These are phyloP conservation scores for Dromaius novaehollandiae DNA, from an alignment of 2,113 vertebrate genomes.

Conservation along the genomic window DNA sequence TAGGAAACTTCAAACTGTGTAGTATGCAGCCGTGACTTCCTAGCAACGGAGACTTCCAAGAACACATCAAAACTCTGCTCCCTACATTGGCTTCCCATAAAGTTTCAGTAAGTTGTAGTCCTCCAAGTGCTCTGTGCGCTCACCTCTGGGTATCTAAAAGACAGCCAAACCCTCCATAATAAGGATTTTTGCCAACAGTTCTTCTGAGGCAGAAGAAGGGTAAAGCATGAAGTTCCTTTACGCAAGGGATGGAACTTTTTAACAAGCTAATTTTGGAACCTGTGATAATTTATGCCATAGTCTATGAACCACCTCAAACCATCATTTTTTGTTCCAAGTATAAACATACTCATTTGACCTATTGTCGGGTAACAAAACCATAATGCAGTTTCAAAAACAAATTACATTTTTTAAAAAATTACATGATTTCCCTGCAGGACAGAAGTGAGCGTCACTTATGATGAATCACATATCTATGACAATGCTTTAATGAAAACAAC, in stretches of 20 bases:
- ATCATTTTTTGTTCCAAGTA: not conserved
- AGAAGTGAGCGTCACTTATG: not conserved
- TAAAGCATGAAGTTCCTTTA: not conserved
- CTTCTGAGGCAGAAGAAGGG: not conserved
- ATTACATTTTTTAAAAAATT: not conserved
- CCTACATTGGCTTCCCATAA: not conserved
- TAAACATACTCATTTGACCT: conserved; percentile 14
- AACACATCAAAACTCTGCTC: not conserved
- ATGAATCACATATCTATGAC: not conserved
- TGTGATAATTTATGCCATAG: conserved; percentile 11
- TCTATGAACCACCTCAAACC: not conserved
- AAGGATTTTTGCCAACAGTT: not conserved
- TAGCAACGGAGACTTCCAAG: not conserved
- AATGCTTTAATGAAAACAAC: not conserved
- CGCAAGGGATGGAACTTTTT: not conserved
- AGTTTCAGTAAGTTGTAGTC: not conserved
- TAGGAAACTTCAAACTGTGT: not conserved
- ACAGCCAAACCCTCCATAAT: not conserved
- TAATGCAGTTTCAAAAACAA: conserved; percentile 21
- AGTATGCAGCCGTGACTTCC: not conserved
- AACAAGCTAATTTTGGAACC: not conserved
- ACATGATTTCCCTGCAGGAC: not conserved
- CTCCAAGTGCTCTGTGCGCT: not conserved
- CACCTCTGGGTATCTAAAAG: not conserved
- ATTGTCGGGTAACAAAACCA: conserved; percentile 10